phyloP scores from a whole-genome alignment of 2,888 invertebrate genomes.

The Agonopterix alstromeriana region DNA sequence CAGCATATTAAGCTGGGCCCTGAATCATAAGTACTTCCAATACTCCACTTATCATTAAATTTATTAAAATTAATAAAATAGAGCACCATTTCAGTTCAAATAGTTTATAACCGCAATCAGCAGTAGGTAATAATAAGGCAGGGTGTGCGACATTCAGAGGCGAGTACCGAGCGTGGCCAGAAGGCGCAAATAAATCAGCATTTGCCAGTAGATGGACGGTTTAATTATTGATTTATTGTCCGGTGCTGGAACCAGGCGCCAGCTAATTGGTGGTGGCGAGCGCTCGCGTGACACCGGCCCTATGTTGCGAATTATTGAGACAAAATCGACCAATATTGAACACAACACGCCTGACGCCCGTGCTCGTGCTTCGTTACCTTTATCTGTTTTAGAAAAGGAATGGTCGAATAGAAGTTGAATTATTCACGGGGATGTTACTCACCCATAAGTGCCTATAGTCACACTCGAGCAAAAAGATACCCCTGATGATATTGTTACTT shows the following conservation, averaged over 20 bases:
- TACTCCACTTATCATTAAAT: no score
- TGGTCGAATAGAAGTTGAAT: background rate
- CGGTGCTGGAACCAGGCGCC: slow-evolving; percentile 41
- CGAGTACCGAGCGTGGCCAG: slow-evolving; percentile 43
- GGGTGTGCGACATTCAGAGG: slow-evolving; percentile 38
- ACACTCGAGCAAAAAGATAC: no score
- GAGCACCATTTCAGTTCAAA: slow-evolving; percentile 7
- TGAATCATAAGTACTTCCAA: no score
- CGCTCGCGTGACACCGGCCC: slow-evolving; percentile 63
- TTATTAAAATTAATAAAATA: no score
- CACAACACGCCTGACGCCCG: slow-evolving; percentile 31
- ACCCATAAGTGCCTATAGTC: no score
- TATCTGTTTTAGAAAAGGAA: slow-evolving; percentile 23
- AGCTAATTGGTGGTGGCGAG: slow-evolving; percentile 65
- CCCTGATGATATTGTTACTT: no score
- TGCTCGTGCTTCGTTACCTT: slow-evolving; percentile 39
- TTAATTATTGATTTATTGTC: slow-evolving; percentile 75
- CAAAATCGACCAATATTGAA: slow-evolving; percentile 62
- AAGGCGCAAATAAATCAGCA: slow-evolving; percentile 68
- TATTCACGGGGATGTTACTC: background rate
- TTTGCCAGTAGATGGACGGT: slow-evolving; percentile 70
- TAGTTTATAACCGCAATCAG: slow-evolving; percentile 35
- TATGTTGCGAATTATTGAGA: slow-evolving; percentile 58
- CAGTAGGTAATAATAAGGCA: slow-evolving; percentile 35
- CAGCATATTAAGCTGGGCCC: no score